Base-by-base conservation (phyloP, 1,140 invertebrate genomes). In the Trachymyrmex cornetzi region DNA sequence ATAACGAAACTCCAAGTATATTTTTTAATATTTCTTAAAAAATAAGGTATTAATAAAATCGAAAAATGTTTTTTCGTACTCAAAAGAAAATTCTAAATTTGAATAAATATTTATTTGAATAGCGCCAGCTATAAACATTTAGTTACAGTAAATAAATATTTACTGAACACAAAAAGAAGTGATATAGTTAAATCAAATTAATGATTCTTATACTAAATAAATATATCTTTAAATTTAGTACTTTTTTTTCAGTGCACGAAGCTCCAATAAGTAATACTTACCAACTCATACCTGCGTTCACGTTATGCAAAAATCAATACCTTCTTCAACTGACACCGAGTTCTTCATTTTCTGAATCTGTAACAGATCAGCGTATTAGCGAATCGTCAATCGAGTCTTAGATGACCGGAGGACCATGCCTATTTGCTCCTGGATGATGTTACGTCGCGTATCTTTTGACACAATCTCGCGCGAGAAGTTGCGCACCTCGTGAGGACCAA, bases 371-470 rank as follows among this genome's bases (percentile, higher is more conserved):
- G 7, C 3, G 27, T 27, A 61, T 63, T 19, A 61, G 7, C 6
- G 24, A 55, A 69, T 69, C 9, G n/a, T 55, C 64, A 22, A 24
- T 67, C 16, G 12, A 24, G 22, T 19, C 48, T n/a, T 34, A 12
- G 24, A 24, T 66, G 53, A 14, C 12, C 30, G n/a, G n/a, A 30
- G 14, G n/a, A 53, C 30, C 30, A 9, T 27, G 55, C 12, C 57
- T 12, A 55, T 66, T 79, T 79, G 74, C 4, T 85, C 30, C 30
- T 24, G 53, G n/a, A 5, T 12, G 55, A 12, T 63, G 59, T 57
- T 57, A 66, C 77, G 88, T 92, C 88, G 59, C 77, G 72, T 91
- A 92, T 92, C 92, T 92, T 92, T 88, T 93, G 92, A 94, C 90
- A 93, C 90, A 81, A 91, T 92, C 91, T 92, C 30, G 30, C 30